A percentile compares a stretch with the other conserved stretches of the same genome.
phyloP scores from a whole-genome alignment of 2,113 vertebrate genomes.

The Sula dactylatra region DNA sequence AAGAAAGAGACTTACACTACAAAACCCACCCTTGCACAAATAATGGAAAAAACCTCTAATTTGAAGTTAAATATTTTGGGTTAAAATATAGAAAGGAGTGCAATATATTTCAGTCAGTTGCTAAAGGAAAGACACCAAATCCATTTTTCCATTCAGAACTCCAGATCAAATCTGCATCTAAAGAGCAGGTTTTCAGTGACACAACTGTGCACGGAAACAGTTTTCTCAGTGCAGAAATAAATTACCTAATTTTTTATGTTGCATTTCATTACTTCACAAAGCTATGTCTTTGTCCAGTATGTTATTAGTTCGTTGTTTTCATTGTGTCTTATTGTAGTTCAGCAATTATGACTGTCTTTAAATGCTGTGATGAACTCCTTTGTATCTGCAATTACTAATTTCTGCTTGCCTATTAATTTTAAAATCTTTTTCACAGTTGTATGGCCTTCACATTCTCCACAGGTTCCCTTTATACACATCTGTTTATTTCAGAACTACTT shows the following conservation, averaged over 20 bases:
- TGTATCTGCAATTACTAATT: not conserved
- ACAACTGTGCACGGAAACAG: not conserved
- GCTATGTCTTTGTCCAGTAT: not conserved
- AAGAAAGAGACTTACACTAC: not conserved
- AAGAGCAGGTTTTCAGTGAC: not conserved
- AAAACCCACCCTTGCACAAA: not conserved
- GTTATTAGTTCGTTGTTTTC: not conserved
- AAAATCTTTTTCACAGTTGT: not conserved
- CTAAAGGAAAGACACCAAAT: not conserved
- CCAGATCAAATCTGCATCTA: not conserved
- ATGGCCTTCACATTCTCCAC: not conserved
- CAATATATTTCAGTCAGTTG: not conserved
- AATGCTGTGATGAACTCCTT: not conserved
- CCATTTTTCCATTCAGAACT: not conserved
- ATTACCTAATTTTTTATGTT: not conserved
- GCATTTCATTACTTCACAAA: not conserved
- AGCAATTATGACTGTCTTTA: not conserved
- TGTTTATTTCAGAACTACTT: not conserved
- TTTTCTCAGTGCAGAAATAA: not conserved
- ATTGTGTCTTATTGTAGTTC: not conserved
- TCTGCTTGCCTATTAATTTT: not conserved
- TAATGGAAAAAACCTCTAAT: not conserved
- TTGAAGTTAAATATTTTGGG: not conserved
- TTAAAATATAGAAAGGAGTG: not conserved
- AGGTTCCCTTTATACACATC: not conserved